Base-by-base conservation (phyloP, 2,113 vertebrate species). In the Notothenia coriiceps region DNA sequence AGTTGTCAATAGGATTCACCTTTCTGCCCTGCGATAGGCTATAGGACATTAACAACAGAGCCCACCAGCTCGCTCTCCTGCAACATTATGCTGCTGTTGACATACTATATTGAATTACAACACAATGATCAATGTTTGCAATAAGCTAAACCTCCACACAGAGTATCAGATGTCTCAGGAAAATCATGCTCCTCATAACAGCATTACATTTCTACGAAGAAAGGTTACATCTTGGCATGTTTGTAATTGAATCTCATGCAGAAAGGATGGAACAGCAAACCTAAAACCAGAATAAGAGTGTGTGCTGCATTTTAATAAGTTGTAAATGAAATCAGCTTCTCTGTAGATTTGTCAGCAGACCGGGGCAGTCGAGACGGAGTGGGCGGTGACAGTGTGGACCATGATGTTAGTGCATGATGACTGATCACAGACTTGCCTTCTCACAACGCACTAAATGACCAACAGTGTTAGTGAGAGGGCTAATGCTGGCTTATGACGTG, bases 91-190 rank as follows among this genome's bases (percentile, higher is more conserved):
- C 72, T 65, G 56, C 77, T 86, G 63, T 85, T 69, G 86, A 76
- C 80, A 81, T 70, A n/a, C 76, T 71, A 8, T 85, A 90, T 92
- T 77, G 73, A 88, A 88, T 93, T 86, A 88, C 87, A 65, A 47
- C 69, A 11, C 22, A 13, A 22, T 88, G 89, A 91, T 93, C 91
- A 86, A 89, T 92, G 87, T 82, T 85, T 75, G 82, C 90, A 89
- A 92, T 90, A 91, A 91, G 69, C 81, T 49, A 18, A 82, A 84
- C 71, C 88, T 81, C 88, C 49, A 70, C 74, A 80, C 73, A 77
- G 61, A 69, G 87, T 63, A 80, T 91, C 87, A 57, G 65, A 81
- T 92, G 74, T 89, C 84, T 68, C 57, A 65, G 85, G 68, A 65
- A 84, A 86, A 82, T 75, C 10, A 46, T 40, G 59, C 50, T 76